Base-by-base conservation (phyloP, 2,888 invertebrate species). In the Liposcelis brunnea region DNA sequence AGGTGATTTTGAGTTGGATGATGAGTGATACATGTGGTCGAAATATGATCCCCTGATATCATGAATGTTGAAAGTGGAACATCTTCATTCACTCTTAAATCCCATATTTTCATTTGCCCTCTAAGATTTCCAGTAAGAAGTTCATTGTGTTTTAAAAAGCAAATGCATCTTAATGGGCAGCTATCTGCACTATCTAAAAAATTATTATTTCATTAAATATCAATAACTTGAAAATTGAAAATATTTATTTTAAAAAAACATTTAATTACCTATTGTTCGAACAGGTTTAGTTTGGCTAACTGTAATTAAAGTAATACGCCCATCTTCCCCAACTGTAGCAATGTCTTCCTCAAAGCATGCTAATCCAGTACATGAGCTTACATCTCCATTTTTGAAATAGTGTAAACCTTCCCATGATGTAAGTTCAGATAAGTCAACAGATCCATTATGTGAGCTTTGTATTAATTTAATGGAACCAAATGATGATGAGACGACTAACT, bases 1-100 rank as follows among this genome's bases (percentile, higher is more conserved):
- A 91, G 75, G 59, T 93, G 89, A 1, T 80, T 75, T 56, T 93
- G 90, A 10, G 84, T 85, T 0, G 91, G 91, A 63, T 93, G 90
- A 53, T 75, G 76, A 14, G 78, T 71, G 40, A 91, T 68, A 42
- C 43, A 47, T 4, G 47, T 34, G 19, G 47, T 44, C 42, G 49
- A 45, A 12, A 54, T 55, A 50, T 54, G 51, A 40, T 55, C 80
- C 1, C 80, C 80, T 26, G 79, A 80, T 47, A 84, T 66, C 55
- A 81, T 73, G 56, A 89, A 83, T 33, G 77, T 75, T 35, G 73
- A 72, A 0, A 71, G 65, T 2, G 85, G 78, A 49, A 72, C 71
- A 54, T 77, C 70, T 2, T 67, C 64, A 10, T 69, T 61, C 26
- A 71, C 70, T 50, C 87, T 69, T 7, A 87, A 63, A 60, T 93